Conservation (phyloP, 2,113 vertebrate species). For the Gavia stellata region DNA sequence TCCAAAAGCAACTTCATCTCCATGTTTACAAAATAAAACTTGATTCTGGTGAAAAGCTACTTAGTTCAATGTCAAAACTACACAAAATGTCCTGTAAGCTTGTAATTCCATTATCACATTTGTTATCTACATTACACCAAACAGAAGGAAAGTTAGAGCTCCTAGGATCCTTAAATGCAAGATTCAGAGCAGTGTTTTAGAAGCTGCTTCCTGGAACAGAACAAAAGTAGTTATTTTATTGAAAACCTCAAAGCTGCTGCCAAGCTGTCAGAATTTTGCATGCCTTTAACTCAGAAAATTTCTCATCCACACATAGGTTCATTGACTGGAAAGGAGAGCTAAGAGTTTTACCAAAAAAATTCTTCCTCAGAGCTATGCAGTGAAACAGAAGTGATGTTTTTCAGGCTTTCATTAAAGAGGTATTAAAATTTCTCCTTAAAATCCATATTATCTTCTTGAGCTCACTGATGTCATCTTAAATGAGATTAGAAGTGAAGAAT, state of each 20-base stretch:
- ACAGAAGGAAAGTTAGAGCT: neutral
- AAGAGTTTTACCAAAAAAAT: neutral
- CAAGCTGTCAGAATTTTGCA: slow-evolving; percentile 12
- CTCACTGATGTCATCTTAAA: neutral
- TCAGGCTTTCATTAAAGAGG: neutral
- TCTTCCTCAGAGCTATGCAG: neutral
- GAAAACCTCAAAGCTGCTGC: slow-evolving; percentile 1
- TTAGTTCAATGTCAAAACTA: neutral
- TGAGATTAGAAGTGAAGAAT: neutral
- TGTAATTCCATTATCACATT: neutral
- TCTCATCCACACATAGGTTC: neutral
- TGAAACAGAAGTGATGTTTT: neutral
- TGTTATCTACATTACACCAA: neutral
- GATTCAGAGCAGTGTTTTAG: neutral
- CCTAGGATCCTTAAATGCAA: neutral
- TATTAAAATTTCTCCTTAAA: neutral
- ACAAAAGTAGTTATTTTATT: neutral
- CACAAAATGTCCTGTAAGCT: neutral
- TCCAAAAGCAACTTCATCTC: neutral
- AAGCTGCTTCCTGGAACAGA: neutral
- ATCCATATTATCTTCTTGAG: neutral
- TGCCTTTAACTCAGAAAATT: slow-evolving; percentile 19
- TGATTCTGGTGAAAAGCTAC: neutral
- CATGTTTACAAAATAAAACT: neutral
- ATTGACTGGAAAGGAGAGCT: neutral